A percentile compares a stretch with the other conserved stretches of the same genome.
Conservation (phyloP, 2,888 invertebrate species). For the Cactoblastis cactorum region DNA sequence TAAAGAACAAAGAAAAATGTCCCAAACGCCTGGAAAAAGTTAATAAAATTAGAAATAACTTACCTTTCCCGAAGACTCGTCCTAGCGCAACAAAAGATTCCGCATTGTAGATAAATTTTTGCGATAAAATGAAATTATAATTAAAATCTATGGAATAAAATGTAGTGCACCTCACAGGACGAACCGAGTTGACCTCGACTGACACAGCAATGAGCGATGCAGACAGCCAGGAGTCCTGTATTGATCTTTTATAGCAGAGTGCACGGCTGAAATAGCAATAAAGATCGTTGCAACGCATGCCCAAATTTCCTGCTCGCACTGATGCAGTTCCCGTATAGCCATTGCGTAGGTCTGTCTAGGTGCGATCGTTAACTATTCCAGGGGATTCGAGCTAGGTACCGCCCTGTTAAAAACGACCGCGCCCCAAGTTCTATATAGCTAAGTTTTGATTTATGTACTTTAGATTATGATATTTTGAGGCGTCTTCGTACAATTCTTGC, state of each 20-base stretch:
- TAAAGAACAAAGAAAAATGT: not conserved
- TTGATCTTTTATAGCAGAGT: not conserved
- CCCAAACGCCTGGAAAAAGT: not conserved
- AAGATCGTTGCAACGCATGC: constrained; percentile 7
- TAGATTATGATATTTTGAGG: too few species aligned
- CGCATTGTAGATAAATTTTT: not conserved
- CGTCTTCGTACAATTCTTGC: too few species aligned
- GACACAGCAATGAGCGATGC: not conserved
- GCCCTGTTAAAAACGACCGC: not conserved
- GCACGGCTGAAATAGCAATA: constrained; percentile 7
- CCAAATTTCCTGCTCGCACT: constrained; percentile 6
- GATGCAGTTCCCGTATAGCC: not conserved
- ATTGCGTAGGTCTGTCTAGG: not conserved
- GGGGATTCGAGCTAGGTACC: not conserved
- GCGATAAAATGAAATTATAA: not conserved
- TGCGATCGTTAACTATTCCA: not conserved
- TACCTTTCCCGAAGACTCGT: not conserved
- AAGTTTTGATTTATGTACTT: too few species aligned
- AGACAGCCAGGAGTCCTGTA: not conserved
- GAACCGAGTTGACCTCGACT: not conserved
- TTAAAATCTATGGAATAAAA: not conserved
- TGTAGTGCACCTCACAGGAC: not conserved
- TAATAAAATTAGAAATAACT: not conserved
- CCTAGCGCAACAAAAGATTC: not conserved
- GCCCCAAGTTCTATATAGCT: not conserved